Base-by-base conservation (phyloP, 2,113 vertebrate species). In the Paralichthys olivaceus region DNA sequence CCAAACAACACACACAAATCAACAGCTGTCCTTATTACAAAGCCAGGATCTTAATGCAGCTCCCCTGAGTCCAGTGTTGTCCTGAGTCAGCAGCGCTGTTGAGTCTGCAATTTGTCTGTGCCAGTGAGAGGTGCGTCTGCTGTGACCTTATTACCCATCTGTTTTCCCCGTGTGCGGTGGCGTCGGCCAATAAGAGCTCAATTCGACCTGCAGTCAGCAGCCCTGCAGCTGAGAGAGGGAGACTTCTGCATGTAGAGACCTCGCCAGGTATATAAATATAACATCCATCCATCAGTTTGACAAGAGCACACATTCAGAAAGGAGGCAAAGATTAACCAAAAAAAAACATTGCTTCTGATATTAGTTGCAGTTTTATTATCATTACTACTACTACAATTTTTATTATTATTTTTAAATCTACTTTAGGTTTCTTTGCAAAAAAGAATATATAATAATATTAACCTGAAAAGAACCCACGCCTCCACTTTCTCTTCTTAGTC, bases 61-160 rank as follows among this genome's bases (percentile, higher is more conserved):
- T 80, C 73, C 69, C 78, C 65, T 5, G 77, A 72, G 81, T 80
- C 75, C 64, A 55, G 79, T 85, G 85, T 82, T 87, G 75, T 84
- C 84, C 90, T 86, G 87, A 93, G 83, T 93, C 83, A 86, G 84
- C 90, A 83, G 83, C 81, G 69, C 82, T 87, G 88, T 56, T 75
- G 69, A 40, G 89, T 90, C 87, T 91, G 90, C 77, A 84, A 90
- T 89, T 88, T 86, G 85, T 88, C 75, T 86, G 84, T 61, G 83
- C 77, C 79, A 14, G 69, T 80, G 84, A 66, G 85, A 80, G 73
- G 69, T 73, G 55, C 70, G 80, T 88, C 83, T 89, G 74, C 79
- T 76, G 78, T 89, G 90, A 93, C 90, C 90, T 92, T 90, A 91
- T 92, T 92, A 91, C 71, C 89, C 90, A 91, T 91, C 91, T 94